Evolutionary conservation across 2,113 vertebrate species (phyloP).

Genomic region (Pipa parva): DNA sequence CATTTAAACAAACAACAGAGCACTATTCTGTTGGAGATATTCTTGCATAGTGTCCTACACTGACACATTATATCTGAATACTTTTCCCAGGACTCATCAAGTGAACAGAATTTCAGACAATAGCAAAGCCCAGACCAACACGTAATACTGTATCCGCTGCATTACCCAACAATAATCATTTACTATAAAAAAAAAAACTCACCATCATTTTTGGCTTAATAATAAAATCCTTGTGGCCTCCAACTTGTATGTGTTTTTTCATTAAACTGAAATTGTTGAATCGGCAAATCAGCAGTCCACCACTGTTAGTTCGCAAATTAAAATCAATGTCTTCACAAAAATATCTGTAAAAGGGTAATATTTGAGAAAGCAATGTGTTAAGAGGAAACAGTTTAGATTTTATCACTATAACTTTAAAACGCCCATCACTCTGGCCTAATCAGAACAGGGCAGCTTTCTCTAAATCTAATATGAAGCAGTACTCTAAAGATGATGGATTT

Average conservation of each 20-base stretch:
- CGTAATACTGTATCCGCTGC: no score
- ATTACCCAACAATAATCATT: no score
- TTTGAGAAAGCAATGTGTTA: background rate
- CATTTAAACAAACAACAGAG: no score
- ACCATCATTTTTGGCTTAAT: slow-evolving; percentile 92
- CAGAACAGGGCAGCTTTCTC: background rate
- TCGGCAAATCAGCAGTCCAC: slow-evolving; percentile 87
- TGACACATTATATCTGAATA: no score
- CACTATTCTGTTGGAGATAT: no score
- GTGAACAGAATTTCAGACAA: no score
- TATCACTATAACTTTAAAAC: background rate
- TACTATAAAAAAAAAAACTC: slow-evolving; percentile 66
- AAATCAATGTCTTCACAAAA: slow-evolving; percentile 96
- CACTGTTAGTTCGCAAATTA: slow-evolving; percentile 89
- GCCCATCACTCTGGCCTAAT: background rate
- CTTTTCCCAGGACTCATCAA: no score
- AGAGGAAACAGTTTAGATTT: no score
- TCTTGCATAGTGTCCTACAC: no score
- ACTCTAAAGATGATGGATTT: no score
- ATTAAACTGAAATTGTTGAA: slow-evolving; percentile 95
- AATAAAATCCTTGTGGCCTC: slow-evolving; percentile 82
- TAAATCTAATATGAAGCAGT: no score
- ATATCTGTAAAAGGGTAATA: slow-evolving; percentile 66
- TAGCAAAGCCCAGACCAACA: no score
- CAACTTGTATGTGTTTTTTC: slow-evolving; percentile 92